These are phyloP conservation scores for Xerus rutilus DNA, from an alignment of 2,797 vertebrate species.

Conservation along the genomic window DNA sequence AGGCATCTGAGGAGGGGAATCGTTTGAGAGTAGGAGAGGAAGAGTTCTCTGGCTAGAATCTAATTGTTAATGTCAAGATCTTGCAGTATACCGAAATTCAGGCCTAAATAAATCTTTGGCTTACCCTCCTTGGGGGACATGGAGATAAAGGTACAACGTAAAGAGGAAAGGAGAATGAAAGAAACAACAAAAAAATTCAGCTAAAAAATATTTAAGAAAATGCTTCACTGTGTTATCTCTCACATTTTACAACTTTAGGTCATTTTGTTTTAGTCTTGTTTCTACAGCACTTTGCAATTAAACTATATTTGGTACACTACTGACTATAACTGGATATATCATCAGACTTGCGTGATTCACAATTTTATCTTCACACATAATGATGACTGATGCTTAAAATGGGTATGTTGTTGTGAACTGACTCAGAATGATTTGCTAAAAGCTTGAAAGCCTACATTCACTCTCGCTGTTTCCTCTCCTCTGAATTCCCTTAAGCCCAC, in stretches of 20 bases:
- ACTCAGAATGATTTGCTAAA: not conserved
- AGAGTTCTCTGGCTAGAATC: not conserved
- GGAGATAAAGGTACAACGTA: not conserved
- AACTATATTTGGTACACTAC: not conserved
- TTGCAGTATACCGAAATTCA: not conserved
- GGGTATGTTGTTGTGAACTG: not conserved
- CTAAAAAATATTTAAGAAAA: not conserved
- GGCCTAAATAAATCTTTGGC: not conserved
- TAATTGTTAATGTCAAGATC: constrained; percentile 2
- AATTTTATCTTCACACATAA: not conserved
- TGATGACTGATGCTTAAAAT: not conserved
- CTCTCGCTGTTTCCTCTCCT: not conserved
- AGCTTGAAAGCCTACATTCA: not conserved
- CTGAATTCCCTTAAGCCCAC: not conserved
- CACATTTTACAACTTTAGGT: not conserved
- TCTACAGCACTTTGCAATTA: not conserved
- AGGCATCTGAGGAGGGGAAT: not conserved
- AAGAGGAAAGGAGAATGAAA: not conserved
- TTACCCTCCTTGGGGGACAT: not conserved
- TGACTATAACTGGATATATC: not conserved
- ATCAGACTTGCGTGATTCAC: not conserved
- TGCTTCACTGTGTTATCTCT: not conserved
- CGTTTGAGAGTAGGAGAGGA: not conserved
- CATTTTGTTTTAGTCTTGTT: constrained; percentile 4
- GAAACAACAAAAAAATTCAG: not conserved